These are phyloP conservation scores for Enteromius fasciolatus DNA, from an alignment of 2,797 vertebrate genomes.

Conservation along the genomic window DNA sequence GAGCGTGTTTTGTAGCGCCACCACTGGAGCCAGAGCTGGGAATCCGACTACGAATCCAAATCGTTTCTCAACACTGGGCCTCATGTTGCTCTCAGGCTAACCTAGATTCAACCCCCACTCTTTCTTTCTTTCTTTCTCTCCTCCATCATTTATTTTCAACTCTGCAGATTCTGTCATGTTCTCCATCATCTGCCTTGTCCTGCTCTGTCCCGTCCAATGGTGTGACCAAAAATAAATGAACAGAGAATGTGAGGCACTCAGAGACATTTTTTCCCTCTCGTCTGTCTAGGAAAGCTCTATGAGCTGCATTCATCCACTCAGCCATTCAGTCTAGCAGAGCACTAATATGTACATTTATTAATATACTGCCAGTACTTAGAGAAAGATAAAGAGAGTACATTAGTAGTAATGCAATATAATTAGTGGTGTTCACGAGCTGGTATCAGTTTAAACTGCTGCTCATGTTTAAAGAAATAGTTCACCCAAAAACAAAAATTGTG, in stretches of 20 bases:
- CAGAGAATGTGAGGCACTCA: background rate
- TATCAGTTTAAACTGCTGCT: background rate
- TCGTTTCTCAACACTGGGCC: slow-evolving; percentile 26
- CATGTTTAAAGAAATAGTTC: background rate
- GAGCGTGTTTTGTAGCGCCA: slow-evolving; percentile 39
- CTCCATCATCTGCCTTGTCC: slow-evolving; percentile 13
- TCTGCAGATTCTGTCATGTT: slow-evolving; percentile 11
- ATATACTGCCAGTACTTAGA: slow-evolving; percentile 17
- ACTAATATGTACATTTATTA: slow-evolving; percentile 18
- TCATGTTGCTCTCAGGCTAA: slow-evolving; percentile 36
- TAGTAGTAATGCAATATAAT: slow-evolving; percentile 22
- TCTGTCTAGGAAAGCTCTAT: background rate
- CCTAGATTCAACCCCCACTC: slow-evolving; percentile 31
- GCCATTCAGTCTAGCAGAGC: background rate
- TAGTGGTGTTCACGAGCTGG: background rate
- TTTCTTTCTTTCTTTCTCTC: background rate
- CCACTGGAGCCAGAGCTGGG: slow-evolving; percentile 10
- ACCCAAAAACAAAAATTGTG: background rate
- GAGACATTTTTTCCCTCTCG: background rate
- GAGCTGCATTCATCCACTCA: slow-evolving; percentile 23
- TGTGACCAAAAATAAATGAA: background rate
- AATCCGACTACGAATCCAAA: slow-evolving; percentile 32
- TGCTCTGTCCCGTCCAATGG: background rate
- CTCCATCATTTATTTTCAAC: slow-evolving; percentile 19
- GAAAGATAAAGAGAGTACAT: slow-evolving; percentile 22